phyloP scores from a whole-genome alignment of 2,797 vertebrate genomes.

The Neomorphus geoffroyi region DNA sequence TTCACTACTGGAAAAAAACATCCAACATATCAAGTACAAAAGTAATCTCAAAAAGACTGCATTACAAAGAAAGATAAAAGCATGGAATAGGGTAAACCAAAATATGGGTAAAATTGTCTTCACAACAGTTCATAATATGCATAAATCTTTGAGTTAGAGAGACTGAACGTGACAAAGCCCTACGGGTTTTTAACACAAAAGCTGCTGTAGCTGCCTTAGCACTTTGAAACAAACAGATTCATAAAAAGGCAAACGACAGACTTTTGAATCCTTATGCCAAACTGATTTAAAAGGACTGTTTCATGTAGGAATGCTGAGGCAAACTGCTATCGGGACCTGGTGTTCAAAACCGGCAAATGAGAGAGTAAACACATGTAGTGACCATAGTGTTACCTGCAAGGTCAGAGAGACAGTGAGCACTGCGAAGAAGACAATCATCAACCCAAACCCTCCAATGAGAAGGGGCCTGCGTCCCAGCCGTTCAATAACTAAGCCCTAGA shows the following conservation, averaged over 20 bases:
- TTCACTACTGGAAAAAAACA: neutral
- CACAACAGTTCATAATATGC: neutral
- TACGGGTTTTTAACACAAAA: neutral
- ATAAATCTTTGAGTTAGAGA: neutral
- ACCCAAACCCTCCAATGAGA: constrained; percentile 89
- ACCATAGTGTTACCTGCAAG: constrained; percentile 82
- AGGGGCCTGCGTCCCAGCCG: constrained; percentile 86
- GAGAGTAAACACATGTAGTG: accelerated
- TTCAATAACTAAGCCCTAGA: constrained; percentile 90
- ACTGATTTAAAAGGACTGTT: neutral
- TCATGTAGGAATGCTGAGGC: accelerated
- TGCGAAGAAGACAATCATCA: constrained; percentile 89
- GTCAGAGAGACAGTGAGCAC: constrained; percentile 87
- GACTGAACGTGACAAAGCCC: neutral
- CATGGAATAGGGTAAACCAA: neutral
- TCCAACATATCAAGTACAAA: neutral
- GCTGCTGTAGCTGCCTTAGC: neutral
- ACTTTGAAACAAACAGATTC: neutral
- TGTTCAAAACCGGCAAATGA: neutral
- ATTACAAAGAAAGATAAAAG: neutral
- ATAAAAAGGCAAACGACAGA: neutral
- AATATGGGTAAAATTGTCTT: neutral
- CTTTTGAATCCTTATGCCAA: neutral
- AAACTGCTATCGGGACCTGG: neutral
- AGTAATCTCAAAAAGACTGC: neutral